phyloP scores from a whole-genome alignment of 2,797 vertebrate genomes.

The Fistularia tabacaria region DNA sequence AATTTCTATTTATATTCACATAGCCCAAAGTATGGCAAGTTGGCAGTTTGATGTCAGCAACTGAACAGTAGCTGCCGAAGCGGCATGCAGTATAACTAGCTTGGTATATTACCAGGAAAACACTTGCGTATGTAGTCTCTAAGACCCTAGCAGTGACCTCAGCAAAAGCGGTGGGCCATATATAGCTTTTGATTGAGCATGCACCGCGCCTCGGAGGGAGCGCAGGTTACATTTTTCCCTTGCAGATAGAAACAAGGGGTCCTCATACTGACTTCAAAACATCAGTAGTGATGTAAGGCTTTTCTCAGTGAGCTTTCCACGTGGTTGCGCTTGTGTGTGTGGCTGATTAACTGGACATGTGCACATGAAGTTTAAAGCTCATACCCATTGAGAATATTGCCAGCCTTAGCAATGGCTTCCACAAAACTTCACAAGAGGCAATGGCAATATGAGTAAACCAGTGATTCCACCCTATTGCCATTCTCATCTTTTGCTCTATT shows the following conservation, averaged over 20 bases:
- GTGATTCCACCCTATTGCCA: constrained; percentile 60
- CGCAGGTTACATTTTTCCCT: constrained; percentile 58
- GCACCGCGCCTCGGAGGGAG: constrained; percentile 56
- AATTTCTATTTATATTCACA: constrained; percentile 18
- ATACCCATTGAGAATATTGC: constrained; percentile 47
- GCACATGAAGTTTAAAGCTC: constrained; percentile 37
- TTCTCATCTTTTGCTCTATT: constrained; percentile 54
- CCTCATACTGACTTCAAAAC: constrained; percentile 52
- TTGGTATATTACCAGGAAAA: constrained; percentile 37
- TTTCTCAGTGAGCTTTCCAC: constrained; percentile 43
- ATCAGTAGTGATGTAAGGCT: constrained; percentile 45
- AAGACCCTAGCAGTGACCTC: constrained; percentile 61
- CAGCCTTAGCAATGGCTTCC: constrained; percentile 27
- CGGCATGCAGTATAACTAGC: constrained; percentile 31
- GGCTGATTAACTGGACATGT: constrained; percentile 21
- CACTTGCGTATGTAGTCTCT: constrained; percentile 27
- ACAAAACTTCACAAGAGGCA: constrained; percentile 15
- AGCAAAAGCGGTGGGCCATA: constrained; percentile 56
- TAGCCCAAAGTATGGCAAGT: constrained; percentile 8
- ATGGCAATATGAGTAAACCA: constrained; percentile 47
- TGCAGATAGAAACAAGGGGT: constrained; percentile 38
- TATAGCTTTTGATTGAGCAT: constrained; percentile 64
- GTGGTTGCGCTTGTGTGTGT: constrained; percentile 8
- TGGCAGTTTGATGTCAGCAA: constrained; percentile 13
- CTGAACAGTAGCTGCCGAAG: constrained; percentile 13